These are phyloP conservation scores for Meteorus sp. DNA, from an alignment of 1,140 invertebrate genomes.

Conservation along the genomic window DNA sequence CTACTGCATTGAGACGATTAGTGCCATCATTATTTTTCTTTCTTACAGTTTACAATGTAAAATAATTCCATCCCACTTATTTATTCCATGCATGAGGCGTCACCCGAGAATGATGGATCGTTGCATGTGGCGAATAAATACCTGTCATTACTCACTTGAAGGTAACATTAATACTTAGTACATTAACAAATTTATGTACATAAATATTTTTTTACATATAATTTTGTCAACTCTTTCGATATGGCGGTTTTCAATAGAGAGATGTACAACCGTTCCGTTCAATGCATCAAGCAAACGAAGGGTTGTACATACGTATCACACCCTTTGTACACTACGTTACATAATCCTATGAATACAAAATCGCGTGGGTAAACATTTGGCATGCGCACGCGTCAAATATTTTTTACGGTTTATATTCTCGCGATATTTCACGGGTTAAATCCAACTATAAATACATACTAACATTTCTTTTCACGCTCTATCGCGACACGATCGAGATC, in stretches of 20 bases:
- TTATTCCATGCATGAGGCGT: background rate
- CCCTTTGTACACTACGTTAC: constrained; percentile 37
- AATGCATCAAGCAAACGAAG: constrained; percentile 35
- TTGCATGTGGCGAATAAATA: background rate
- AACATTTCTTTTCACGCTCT: constrained; percentile 46
- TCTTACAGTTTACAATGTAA: too few relatives aligned
- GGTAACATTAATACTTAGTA: background rate
- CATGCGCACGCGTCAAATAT: constrained; percentile 44
- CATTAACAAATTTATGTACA: background rate
- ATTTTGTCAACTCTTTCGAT: background rate
- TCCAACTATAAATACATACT: constrained; percentile 35
- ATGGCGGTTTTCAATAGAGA: too few relatives aligned
- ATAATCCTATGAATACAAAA: constrained; percentile 57
- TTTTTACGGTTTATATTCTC: constrained; percentile 45
- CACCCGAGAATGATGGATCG: constrained; percentile 1
- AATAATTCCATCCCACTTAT: too few relatives aligned
- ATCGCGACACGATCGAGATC: constrained; percentile 29
- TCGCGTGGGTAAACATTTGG: constrained; percentile 53
- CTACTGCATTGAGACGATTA: too few relatives aligned
- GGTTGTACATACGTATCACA: constrained; percentile 36
- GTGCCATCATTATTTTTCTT: too few relatives aligned
- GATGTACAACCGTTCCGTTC: constrained; percentile 23
- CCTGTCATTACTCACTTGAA: constrained; percentile 1
- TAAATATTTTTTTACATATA: background rate
- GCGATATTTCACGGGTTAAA: constrained; percentile 57